A percentile compares a stretch with the other conserved stretches of the same genome.
Evolutionary conservation across 1,140 invertebrate genomes (phyloP).

Genomic region (Telenomus remus): DNA sequence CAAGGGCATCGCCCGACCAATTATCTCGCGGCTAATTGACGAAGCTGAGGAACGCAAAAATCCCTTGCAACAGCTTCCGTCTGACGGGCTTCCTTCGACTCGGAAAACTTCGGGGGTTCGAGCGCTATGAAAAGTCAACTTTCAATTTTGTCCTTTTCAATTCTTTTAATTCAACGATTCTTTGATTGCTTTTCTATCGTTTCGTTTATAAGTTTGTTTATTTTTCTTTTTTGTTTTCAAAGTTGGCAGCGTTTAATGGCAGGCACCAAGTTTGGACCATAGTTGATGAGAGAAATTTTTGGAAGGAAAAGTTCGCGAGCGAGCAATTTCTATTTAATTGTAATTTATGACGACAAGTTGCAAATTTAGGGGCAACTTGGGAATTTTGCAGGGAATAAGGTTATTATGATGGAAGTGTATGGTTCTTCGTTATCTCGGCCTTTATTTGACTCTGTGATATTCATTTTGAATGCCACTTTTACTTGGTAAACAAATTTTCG

Average conservation of each 20-base stretch:
- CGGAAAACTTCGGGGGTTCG: not conserved
- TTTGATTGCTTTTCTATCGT: too few relatives aligned
- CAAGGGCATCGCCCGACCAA: slow-evolving; percentile 75
- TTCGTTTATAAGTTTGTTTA: too few relatives aligned
- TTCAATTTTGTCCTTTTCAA: too few relatives aligned
- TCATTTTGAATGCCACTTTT: not conserved
- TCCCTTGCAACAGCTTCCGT: slow-evolving; percentile 24
- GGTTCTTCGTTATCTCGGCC: not conserved
- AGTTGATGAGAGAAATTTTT: not conserved
- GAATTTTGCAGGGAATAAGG: slow-evolving; percentile 12
- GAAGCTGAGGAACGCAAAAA: slow-evolving; percentile 60
- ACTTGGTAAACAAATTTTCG: not conserved
- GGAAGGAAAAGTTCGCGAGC: not conserved
- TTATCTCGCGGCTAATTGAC: slow-evolving; percentile 73
- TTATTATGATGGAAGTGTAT: not conserved
- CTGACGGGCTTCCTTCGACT: not conserved
- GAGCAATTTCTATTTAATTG: slow-evolving; percentile 27
- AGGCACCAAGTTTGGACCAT: not conserved
- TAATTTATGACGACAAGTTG: slow-evolving; percentile 26
- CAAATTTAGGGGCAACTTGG: slow-evolving; percentile 25
- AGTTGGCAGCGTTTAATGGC: not conserved
- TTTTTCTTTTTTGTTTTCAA: not conserved
- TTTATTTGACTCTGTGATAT: not conserved
- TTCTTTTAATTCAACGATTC: too few relatives aligned
- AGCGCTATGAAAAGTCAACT: too few relatives aligned